Base-by-base conservation (phyloP, 2,888 invertebrate species). In the Cristatella mucedo region DNA sequence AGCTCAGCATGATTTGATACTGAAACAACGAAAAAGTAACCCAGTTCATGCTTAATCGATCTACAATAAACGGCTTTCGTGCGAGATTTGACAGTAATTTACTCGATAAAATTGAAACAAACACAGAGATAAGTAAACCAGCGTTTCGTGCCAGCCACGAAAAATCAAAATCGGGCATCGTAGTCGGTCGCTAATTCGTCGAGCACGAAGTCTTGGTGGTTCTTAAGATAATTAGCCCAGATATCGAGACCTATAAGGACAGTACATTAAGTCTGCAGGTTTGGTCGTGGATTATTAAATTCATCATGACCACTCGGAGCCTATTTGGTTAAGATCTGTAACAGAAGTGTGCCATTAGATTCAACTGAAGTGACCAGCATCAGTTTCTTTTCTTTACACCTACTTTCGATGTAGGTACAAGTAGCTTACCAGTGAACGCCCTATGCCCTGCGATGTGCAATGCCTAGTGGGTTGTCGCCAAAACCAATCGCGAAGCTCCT, bases 131-230 rank as follows among this genome's bases (percentile, higher is more conserved):
- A n/a, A n/a, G n/a, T n/a, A n/a, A n/a, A n/a, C n/a, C n/a, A n/a
- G n/a, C n/a, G n/a, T n/a, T n/a, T n/a, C 40, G 29, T 45, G 58
- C 61, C 61, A 42, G 61, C 59, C 2, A 59, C 49, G 13, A 59
- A 57, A 0, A 52, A 49, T 44, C 56, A 56, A 46, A 58, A 57
- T 1, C 56, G 56, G n/a, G 59, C 56, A 39, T 59, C 59, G 45
- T 58, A 61, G 43, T 57, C 57, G 34, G 48, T 49, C 2, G 59
- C 54, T 15, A 59, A 57, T 41, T 57, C 58, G 40, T 59, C 59
- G 29, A 46, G 50, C 18, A 52, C 46, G 44, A 53, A 57, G 45
- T 59, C 52, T 2, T 45, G 34, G 6, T 59, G 41, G 26, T 45
- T 44, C 42, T 61, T 59, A 4, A 39, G 44, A 42, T 57, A 58